Evolutionary conservation across 2,888 invertebrate species (phyloP).

Genomic region (Schizotus pectinicornis): DNA sequence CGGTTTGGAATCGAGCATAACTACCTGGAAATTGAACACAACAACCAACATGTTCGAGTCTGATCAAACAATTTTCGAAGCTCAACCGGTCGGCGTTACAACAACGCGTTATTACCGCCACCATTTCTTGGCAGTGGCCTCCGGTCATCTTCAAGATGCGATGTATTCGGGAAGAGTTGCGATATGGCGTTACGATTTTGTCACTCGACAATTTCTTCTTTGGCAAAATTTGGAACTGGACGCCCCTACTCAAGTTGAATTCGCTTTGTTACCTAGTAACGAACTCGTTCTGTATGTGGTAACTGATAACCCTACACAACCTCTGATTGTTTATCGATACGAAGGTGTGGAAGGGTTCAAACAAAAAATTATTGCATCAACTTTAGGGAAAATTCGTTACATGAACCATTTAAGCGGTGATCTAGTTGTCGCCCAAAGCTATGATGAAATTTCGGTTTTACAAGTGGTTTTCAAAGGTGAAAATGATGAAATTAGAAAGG

Average conservation of each 20-base stretch:
- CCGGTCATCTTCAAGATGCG: constrained; percentile 45
- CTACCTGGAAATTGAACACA: constrained; percentile 46
- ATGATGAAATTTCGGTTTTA: constrained; percentile 43
- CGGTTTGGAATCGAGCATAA: constrained; percentile 37
- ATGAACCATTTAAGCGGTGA: constrained; percentile 45
- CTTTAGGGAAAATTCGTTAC: constrained; percentile 32
- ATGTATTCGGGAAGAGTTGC: constrained; percentile 49
- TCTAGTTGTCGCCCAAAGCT: constrained; percentile 46
- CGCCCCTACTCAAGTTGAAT: constrained; percentile 52
- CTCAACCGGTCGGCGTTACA: constrained; percentile 46
- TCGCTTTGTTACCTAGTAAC: constrained; percentile 53
- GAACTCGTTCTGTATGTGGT: constrained; percentile 59
- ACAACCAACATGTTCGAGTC: constrained; percentile 38
- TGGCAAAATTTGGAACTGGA: constrained; percentile 55
- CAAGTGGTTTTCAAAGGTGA: constrained; percentile 50
- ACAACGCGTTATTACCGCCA: constrained; percentile 39
- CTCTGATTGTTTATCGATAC: constrained; percentile 57
- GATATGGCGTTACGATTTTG: constrained; percentile 46
- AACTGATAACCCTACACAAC: constrained; percentile 52
- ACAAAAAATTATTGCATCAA: constrained; percentile 40
- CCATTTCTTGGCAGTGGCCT: constrained; percentile 51
- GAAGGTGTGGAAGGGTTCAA: constrained; percentile 58
- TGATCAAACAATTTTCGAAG: constrained; percentile 45
- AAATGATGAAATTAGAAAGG: constrained; percentile 37
- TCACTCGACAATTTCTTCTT: constrained; percentile 43